Percentiles rank a stretch among this genome's conserved stretches.
phyloP scores from a whole-genome alignment of 2,797 vertebrate genomes.

The Emys orbicularis region DNA sequence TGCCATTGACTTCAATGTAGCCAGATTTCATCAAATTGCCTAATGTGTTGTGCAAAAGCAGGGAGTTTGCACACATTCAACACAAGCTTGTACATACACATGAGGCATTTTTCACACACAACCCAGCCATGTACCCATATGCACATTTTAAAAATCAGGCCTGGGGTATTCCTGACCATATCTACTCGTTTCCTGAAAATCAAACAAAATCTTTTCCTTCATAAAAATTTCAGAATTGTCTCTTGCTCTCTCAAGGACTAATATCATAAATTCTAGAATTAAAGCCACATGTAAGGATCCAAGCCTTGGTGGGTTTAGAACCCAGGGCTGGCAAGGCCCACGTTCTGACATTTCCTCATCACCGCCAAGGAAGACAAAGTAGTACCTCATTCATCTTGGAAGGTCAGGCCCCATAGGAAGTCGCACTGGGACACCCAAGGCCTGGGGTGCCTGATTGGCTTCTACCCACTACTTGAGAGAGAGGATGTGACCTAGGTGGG shows the following conservation, averaged over 20 bases:
- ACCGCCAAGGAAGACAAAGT: too few relatives aligned
- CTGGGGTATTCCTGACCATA: neutral
- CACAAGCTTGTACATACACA: neutral
- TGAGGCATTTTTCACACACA: neutral
- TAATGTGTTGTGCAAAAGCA: neutral
- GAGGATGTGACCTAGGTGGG: too few relatives aligned
- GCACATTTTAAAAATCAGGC: neutral
- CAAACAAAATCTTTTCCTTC: neutral
- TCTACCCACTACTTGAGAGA: too few relatives aligned
- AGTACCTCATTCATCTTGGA: too few relatives aligned
- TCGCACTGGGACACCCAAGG: too few relatives aligned
- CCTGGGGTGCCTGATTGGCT: too few relatives aligned
- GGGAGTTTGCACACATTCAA: neutral
- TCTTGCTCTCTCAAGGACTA: neutral
- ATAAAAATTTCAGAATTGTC: neutral
- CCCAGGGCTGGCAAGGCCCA: too few relatives aligned
- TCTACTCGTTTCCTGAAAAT: neutral
- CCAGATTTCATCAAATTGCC: neutral
- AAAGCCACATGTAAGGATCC: neutral
- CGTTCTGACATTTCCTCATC: too few relatives aligned
- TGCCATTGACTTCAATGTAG: too few relatives aligned
- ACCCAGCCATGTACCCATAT: accelerated
- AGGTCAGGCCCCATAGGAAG: too few relatives aligned
- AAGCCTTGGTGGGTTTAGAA: too few relatives aligned
- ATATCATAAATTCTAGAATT: neutral